Evolutionary conservation across 1,140 invertebrate species (phyloP), one percentile per base, ranked within the genome.

Genomic region (Bilobella aurantiaca): DNA sequence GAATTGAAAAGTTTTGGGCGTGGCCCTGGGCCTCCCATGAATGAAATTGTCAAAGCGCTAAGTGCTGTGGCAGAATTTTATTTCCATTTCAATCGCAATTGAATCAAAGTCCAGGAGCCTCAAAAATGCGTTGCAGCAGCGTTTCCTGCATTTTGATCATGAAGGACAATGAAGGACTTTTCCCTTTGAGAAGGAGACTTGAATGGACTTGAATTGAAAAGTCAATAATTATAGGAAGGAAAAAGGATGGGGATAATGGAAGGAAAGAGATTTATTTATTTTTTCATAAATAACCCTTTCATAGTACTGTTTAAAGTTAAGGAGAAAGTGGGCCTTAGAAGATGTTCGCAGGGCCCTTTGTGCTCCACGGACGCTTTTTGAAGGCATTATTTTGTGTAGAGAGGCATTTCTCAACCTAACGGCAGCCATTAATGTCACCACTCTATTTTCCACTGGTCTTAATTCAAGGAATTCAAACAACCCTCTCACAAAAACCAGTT

Each of bases 1-100:
- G 18, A 53, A 53, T 53, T 53, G 49, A 53, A 53, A 53, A 53
- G 49, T 53, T 53, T 53, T 53, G 49, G 49, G 49, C 49, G 49
- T 53, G 49, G 23, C 34, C 5, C 49, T n/a, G n/a, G 25, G 49
- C 12, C 5, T 53, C 23, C 23, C 12, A 16, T 42, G 37, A 42
- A 42, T 42, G 37, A 42, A 42, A 42, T 12, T 12, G 8, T 42
- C n/a, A n/a, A n/a, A 42, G 37, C 8, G n/a, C 8, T 42, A 42
- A 42, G n/a, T n/a, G n/a, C n/a, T n/a, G n/a, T n/a, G n/a, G 23
- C 23, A 53, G 49, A 53, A 23, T 23, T 23, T 3, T 23, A 53
- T 53, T 42, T 42, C 37, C 8, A 42, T 42, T 8, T 42, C n/a
- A 42, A 42, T n/a, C n/a, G n/a, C n/a, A n/a, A n/a, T n/a, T n/a